Conservation (phyloP, 2,797 vertebrate species). For the Pseudochaenichthys georgianus region DNA sequence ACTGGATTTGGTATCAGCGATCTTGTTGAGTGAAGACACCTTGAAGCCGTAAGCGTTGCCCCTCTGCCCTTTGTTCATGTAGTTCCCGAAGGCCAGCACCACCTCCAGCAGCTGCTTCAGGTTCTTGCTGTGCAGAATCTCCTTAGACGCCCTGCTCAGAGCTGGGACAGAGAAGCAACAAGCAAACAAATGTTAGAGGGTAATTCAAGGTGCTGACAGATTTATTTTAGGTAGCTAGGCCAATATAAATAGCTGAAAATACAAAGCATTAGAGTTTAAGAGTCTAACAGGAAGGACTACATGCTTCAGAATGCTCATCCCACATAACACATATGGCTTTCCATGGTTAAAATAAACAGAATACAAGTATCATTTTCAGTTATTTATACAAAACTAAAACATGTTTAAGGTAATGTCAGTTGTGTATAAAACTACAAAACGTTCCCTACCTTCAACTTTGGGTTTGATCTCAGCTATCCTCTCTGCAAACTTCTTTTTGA, state of each 20-base stretch:
- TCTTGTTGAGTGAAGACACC: conserved; percentile 98
- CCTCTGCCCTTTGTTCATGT: conserved; percentile 99
- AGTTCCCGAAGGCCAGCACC: conserved; percentile 99
- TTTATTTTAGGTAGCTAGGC: neutral
- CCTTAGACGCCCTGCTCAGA: conserved; percentile 91
- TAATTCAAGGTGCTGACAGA: neutral
- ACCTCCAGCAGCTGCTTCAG: conserved; percentile 96
- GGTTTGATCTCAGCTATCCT: conserved; percentile 97
- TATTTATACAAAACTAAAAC: neutral
- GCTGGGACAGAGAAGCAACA: conserved; percentile 77
- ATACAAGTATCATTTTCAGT: neutral
- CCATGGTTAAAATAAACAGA: neutral
- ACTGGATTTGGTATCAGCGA: conserved; percentile 98
- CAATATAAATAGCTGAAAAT: conserved; percentile 1
- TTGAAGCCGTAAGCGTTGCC: conserved; percentile 98
- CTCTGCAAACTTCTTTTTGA: conserved; percentile 99
- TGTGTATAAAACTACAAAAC: neutral
- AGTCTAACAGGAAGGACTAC: no score
- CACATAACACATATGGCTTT: neutral
- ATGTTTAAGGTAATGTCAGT: neutral
- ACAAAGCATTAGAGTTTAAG: neutral
- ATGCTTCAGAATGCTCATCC: neutral
- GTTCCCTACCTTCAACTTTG: conserved; percentile 92
- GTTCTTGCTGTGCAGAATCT: conserved; percentile 91
- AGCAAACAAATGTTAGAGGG: neutral